Percentiles rank a stretch among this genome's conserved stretches.
These are phyloP conservation scores for Perca flavescens DNA, from an alignment of 2,113 vertebrate genomes.

Conservation along the genomic window DNA sequence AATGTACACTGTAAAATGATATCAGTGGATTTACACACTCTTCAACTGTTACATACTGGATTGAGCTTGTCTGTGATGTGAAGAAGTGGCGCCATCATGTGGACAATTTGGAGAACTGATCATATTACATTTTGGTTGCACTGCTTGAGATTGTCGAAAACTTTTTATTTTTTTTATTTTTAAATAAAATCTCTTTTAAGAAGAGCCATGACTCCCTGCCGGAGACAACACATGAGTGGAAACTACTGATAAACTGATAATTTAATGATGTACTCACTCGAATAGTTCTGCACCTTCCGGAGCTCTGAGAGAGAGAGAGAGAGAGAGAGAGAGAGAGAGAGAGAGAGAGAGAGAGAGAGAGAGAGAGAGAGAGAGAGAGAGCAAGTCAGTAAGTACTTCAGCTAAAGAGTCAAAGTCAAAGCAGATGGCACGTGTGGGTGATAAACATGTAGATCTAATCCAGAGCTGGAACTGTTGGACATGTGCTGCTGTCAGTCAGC, in stretches of 20 bases:
- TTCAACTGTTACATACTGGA: background rate
- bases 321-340: background rate
- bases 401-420: conserved; percentile 47
- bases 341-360: background rate
- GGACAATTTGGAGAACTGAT: conserved; percentile 4
- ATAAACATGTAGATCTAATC: conserved; percentile 37
- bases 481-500: conserved; percentile 70
- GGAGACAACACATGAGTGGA: background rate
- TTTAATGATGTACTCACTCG: conserved; percentile 76
- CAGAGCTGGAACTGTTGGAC: conserved; percentile 40
- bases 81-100: conserved; percentile 44
- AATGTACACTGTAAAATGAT: too few relatives aligned
- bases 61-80: background rate
- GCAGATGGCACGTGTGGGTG: conserved; percentile 55
- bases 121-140: background rate
- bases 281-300: conserved; percentile 84
- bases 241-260: background rate
- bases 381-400: conserved; percentile 13
- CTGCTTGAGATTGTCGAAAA: background rate
- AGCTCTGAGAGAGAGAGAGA: conserved; percentile 73
- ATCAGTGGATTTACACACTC: too few relatives aligned
- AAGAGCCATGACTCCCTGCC: too few relatives aligned
- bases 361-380: background rate
- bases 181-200: background rate
- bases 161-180: too few relatives aligned